Base-by-base conservation (phyloP, 2,888 invertebrate genomes). In the Mythimna albipuncta region DNA sequence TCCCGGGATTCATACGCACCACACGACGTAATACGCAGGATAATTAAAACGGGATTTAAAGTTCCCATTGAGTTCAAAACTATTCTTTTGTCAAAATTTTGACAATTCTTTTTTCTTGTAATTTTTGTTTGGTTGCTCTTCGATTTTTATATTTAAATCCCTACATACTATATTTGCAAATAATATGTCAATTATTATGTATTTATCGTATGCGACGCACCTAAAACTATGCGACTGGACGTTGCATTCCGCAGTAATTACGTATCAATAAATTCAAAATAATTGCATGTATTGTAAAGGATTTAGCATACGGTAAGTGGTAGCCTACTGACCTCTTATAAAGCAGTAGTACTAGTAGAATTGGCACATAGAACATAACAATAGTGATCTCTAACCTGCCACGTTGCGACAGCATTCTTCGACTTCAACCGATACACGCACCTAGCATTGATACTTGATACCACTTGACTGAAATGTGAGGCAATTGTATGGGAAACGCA, bases 401-500 rank as follows among this genome's bases (percentile, higher is more conserved):
- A 65, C 61, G 81, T 83, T 65, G 67, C 67, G n/a, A 74, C 64
- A 66, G 61, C 69, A 59, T 79, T 74, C 69, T 83, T 69, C 44
- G 16, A 83, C 69, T 83, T 79, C 74, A 80, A 83, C 69, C 54
- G 13, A 59, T 54, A 71, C 59, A 77, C 68, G 79, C 79, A 77
- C 64, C 21, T 70, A 70, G 50, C 54, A 80, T 64, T 80, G 84
- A 71, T 83, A 80, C 55, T 75, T 80, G 75, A 80, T 83, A 83
- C 50, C 64, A 55, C 73, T 83, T 67, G 55, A 64, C 32, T 55
- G 32, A 65, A 50, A 52, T 62, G 11, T 74, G 61, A 67, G 50
- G 64, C 26, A 82, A 79, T 66, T 57, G 69, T 63, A 66, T 55
- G 63, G 59, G 62, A 83, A 80, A 75, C 19, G 55, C 58, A 64